These are phyloP conservation scores for Dryobota labecula DNA, from an alignment of 2,888 invertebrate species.

Conservation along the genomic window DNA sequence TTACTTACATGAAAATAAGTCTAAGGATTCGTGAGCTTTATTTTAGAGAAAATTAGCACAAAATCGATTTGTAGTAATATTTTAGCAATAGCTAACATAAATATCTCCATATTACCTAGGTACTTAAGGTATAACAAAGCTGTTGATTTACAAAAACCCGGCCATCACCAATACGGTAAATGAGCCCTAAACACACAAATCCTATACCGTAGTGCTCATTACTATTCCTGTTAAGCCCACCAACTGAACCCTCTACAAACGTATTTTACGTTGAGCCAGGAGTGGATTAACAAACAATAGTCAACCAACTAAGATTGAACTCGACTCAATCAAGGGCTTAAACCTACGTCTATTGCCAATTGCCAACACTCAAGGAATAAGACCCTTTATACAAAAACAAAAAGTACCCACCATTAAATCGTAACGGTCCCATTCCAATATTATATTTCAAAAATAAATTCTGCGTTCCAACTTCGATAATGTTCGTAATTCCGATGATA, in stretches of 20 bases:
- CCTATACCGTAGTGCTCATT: constrained; percentile 21
- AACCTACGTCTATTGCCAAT: not conserved
- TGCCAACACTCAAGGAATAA: constrained; percentile 31
- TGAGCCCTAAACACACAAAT: constrained; percentile 36
- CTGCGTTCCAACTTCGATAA: constrained; percentile 54
- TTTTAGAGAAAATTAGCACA: not conserved
- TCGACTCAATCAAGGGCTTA: constrained; percentile 15
- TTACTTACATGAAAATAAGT: not conserved
- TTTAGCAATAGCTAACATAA: not conserved
- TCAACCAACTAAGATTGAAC: constrained; percentile 19
- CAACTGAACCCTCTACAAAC: constrained; percentile 13
- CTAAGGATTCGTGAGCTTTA: not conserved
- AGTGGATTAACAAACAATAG: constrained; percentile 33
- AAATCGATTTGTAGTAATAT: not conserved
- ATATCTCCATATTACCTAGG: too few relatives aligned
- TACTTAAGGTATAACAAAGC: not conserved
- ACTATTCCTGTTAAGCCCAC: constrained; percentile 31
- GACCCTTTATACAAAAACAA: constrained; percentile 45
- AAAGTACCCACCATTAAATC: constrained; percentile 41
- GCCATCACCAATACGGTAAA: constrained; percentile 26
- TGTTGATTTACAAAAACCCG: constrained; percentile 1
- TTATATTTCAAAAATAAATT: constrained; percentile 61
- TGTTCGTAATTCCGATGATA: constrained; percentile 62
- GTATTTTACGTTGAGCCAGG: constrained; percentile 23
- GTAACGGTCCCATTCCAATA: constrained; percentile 51